Evolutionary conservation across 2,888 invertebrate species (phyloP).

Genomic region (Plagodis dolabraria): DNA sequence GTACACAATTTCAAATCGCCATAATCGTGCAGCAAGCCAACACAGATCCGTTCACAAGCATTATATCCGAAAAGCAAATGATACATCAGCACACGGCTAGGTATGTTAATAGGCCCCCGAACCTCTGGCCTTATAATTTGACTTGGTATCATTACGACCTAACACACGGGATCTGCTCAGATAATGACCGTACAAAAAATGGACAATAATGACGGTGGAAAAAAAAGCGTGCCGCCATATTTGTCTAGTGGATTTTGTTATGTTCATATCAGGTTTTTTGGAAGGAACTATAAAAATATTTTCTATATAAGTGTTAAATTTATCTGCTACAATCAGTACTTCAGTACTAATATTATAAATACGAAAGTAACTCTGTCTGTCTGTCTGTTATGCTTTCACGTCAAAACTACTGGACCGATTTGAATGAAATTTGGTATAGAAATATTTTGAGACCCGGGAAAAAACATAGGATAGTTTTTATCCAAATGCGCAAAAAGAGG

Average conservation of each 20-base stretch:
- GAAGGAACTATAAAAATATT: too few species aligned
- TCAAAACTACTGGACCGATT: too few species aligned
- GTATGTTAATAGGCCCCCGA: slow-evolving; percentile 76
- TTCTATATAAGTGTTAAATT: too few species aligned
- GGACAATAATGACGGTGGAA: slow-evolving; percentile 62
- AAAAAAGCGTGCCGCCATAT: slow-evolving; percentile 58
- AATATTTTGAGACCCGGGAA: too few species aligned
- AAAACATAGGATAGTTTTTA: too few species aligned
- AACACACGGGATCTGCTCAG: slow-evolving; percentile 53
- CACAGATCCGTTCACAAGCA: slow-evolving; percentile 34
- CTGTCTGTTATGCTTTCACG: too few species aligned
- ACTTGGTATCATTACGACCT: slow-evolving; percentile 76
- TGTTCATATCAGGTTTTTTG: slow-evolving; percentile 3
- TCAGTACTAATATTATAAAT: too few species aligned
- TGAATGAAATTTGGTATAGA: too few species aligned
- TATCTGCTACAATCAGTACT: too few species aligned
- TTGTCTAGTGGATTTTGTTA: slow-evolving; percentile 53
- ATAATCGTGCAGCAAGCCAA: slow-evolving; percentile 3
- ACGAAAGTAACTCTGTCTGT: too few species aligned
- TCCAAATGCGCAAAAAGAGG: too few species aligned
- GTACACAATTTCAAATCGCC: slow-evolving; percentile 13
- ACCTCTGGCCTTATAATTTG: slow-evolving; percentile 74
- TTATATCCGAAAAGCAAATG: slow-evolving; percentile 64
- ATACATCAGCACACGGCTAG: slow-evolving; percentile 66
- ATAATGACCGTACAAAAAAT: slow-evolving; percentile 69